Conservation (phyloP, 2,113 vertebrate species). For the Neolamprologus devosi region DNA sequence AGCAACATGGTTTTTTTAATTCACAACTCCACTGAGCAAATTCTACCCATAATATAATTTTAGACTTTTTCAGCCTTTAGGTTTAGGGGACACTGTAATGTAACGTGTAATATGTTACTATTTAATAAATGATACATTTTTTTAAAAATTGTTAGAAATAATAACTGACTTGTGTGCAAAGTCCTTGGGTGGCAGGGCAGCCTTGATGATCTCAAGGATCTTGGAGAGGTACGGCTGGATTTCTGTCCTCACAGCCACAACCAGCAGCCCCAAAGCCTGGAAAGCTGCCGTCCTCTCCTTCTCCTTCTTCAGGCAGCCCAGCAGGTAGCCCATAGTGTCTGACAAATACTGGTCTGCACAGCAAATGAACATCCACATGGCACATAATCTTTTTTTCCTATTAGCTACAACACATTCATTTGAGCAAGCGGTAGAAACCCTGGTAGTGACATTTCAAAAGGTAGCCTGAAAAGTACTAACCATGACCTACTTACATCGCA, state of each 20-base stretch:
- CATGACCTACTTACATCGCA: not conserved
- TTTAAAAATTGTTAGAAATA: not conserved
- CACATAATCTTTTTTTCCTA: not conserved
- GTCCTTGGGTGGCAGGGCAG: slow-evolving; percentile 93
- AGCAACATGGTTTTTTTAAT: accelerated
- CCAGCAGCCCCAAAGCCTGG: slow-evolving; percentile 91
- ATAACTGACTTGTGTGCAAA: slow-evolving; percentile 92
- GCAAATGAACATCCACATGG: not conserved
- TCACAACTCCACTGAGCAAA: not conserved
- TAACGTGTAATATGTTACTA: not conserved
- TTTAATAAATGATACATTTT: not conserved
- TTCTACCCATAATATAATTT: not conserved
- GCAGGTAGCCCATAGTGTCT: slow-evolving; percentile 93
- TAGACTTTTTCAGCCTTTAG: not conserved
- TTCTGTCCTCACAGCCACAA: slow-evolving; percentile 88
- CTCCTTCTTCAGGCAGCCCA: slow-evolving; percentile 93
- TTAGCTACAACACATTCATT: not conserved
- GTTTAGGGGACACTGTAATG: not conserved
- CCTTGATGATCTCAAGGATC: slow-evolving; percentile 95
- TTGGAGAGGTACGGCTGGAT: slow-evolving; percentile 90
- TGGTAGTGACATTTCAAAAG: not conserved
- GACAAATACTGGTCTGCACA: slow-evolving; percentile 87
- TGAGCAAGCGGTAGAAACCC: not conserved
- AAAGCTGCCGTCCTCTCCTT: slow-evolving; percentile 93
- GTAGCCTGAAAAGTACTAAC: not conserved